Base-by-base conservation (phyloP, 2,113 vertebrate species). In the Helogale parvula region DNA sequence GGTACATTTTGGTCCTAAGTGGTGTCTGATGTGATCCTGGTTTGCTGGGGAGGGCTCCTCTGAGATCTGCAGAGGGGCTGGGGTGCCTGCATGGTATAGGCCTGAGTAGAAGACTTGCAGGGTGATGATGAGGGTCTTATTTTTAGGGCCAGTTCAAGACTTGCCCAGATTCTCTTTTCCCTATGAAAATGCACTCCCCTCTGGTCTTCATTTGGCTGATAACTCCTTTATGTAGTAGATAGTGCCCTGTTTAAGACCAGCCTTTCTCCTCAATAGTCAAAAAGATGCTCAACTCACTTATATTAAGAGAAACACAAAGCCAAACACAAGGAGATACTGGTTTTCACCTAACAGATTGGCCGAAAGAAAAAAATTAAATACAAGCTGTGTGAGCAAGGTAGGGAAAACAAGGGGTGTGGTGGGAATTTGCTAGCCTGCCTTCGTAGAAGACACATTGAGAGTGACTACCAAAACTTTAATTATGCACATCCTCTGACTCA, bases 401-500 rank as follows among this genome's bases (percentile, higher is more conserved):
- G 29, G 81, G 83, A 90, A 69, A 84, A 7, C 50, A 9, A 4
- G 14, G 35, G 23, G 8, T 19, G 57, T 68, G 15, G 15, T 57
- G 33, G 60, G 66, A 47, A 79, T 66, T 50, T 45, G 35, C 77
- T 27, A 57, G 31, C 25, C 74, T 2, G 17, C 17, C 65, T 81
- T 94, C 29, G 7, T 66, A 41, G 63, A 76, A 84, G 80, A 83
- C 6, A 41, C 35, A 72, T 13, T 65, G 60, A 45, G 33, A 65
- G 35, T 54, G n/a, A 21, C 25, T 72, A 16, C 29, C 11, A 84
- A 35, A 69, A 80, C 88, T 82, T 57, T 29, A 84, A 60, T 88
- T 89, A 84, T 79, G 33, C 16, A 38, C 63, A 84, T 29, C n/a
- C 76, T 89, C 66, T 47, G 91, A 79, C 76, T 96, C 45, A 94